Percentiles rank a stretch among this genome's conserved stretches.
phyloP scores from a whole-genome alignment of 2,113 vertebrate species.

The Cromileptes altivelis region DNA sequence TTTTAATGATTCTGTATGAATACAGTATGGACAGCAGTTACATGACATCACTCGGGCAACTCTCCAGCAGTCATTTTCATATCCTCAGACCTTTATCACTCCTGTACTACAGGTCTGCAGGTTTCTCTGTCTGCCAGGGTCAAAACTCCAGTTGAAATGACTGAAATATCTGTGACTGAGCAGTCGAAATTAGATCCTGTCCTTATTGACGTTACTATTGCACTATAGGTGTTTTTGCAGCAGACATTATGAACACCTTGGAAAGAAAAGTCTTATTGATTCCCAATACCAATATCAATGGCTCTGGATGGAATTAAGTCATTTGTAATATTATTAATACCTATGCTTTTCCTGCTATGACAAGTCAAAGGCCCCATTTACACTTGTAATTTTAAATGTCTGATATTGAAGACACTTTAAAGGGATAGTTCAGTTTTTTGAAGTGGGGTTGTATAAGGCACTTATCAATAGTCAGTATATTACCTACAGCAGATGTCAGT shows the following conservation, averaged over 20 bases:
- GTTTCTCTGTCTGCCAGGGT: background rate
- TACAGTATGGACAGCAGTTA: background rate
- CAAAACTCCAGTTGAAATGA: background rate
- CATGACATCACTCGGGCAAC: background rate
- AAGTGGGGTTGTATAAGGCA: too few species aligned
- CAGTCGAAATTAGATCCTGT: background rate
- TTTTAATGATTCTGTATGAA: background rate
- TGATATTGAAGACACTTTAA: background rate
- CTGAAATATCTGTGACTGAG: background rate
- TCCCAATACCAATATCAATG: background rate
- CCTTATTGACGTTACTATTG: background rate
- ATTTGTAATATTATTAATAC: background rate
- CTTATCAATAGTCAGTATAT: too few species aligned
- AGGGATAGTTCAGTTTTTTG: too few species aligned
- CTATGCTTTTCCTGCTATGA: background rate
- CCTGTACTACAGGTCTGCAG: background rate
- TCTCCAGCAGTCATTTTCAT: background rate
- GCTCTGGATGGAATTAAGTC: background rate
- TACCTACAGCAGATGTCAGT: too few species aligned
- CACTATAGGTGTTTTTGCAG: background rate
- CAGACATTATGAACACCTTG: background rate
- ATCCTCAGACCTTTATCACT: background rate
- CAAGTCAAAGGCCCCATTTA: background rate
- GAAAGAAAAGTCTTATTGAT: background rate
- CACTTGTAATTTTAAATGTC: background rate